Percentiles rank a stretch among this genome's conserved stretches.
Conservation (phyloP, 2,888 invertebrate species). For the Luperina nickerlii region DNA sequence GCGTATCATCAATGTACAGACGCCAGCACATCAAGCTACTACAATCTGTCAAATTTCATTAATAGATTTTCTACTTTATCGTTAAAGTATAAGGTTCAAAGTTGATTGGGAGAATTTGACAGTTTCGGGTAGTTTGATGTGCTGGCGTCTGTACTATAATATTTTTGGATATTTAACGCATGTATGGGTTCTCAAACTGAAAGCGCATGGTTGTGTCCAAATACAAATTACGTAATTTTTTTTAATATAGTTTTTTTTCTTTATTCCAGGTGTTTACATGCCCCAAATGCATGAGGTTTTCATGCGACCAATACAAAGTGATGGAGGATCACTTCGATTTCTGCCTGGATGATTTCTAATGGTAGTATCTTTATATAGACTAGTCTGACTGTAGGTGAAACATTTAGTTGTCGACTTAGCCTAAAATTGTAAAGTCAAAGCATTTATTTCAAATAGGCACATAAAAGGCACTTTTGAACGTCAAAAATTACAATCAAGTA, state of each 20-base stretch:
- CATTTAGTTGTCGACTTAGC: constrained; percentile 25
- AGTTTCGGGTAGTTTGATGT: no score
- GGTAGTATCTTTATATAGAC: constrained; percentile 44
- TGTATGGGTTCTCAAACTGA: not conserved
- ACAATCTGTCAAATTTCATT: no score
- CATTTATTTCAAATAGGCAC: no score
- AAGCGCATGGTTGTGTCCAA: constrained; percentile 28
- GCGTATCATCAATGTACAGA: not conserved
- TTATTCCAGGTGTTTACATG: constrained; percentile 82
- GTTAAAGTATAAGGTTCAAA: no score
- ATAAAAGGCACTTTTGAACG: no score
- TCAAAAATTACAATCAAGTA: no score
- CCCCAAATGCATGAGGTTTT: constrained; percentile 84
- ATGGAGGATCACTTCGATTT: constrained; percentile 86
- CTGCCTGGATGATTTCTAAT: constrained; percentile 84
- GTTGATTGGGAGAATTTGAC: no score
- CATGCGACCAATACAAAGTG: constrained; percentile 78
- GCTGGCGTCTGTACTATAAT: not conserved
- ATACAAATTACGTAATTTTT: accelerated
- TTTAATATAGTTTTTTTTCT: not conserved
- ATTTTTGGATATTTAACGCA: not conserved
- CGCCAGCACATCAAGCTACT: no score
- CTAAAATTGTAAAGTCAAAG: not conserved
- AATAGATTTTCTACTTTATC: no score
- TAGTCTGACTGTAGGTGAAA: constrained; percentile 40